A percentile compares a stretch with the other conserved stretches of the same genome.
phyloP scores from a whole-genome alignment of 2,113 vertebrate genomes.

The Ciconia stormi region DNA sequence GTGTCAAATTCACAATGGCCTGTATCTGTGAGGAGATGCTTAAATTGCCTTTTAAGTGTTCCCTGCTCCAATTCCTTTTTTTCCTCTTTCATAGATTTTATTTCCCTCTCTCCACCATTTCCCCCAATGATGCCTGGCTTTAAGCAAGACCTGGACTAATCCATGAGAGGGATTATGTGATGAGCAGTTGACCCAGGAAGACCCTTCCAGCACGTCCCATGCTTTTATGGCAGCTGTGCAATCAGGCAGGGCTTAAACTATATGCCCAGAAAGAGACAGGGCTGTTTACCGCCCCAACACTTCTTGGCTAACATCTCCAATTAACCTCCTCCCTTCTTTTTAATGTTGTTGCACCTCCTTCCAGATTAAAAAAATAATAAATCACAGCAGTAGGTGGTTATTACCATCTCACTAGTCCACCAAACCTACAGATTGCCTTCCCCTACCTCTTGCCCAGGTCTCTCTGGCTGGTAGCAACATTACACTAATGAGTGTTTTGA shows the following conservation, averaged over 20 bases:
- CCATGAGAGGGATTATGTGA: not conserved
- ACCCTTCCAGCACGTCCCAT: fast-evolving
- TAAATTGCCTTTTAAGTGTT: not conserved
- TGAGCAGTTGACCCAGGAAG: not conserved
- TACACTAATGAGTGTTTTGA: not conserved
- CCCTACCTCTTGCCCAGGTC: not conserved
- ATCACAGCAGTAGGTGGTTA: not conserved
- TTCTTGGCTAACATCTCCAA: not conserved
- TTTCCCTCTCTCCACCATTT: not conserved
- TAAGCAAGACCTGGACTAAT: not conserved
- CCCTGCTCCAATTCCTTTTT: not conserved
- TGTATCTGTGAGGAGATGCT: not conserved
- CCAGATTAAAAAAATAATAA: not conserved
- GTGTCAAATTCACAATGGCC: not conserved
- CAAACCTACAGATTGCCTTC: not conserved
- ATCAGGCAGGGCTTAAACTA: not conserved
- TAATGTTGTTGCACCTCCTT: not conserved
- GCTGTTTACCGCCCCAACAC: not conserved
- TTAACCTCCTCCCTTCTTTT: not conserved
- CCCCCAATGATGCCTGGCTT: not conserved
- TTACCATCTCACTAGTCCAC: not conserved
- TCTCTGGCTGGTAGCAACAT: fast-evolving
- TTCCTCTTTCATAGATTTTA: not conserved
- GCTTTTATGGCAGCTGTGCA: not conserved
- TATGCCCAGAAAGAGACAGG: no score